Base-by-base conservation (phyloP, 2,888 invertebrate species). In the Drosophila formosana region DNA sequence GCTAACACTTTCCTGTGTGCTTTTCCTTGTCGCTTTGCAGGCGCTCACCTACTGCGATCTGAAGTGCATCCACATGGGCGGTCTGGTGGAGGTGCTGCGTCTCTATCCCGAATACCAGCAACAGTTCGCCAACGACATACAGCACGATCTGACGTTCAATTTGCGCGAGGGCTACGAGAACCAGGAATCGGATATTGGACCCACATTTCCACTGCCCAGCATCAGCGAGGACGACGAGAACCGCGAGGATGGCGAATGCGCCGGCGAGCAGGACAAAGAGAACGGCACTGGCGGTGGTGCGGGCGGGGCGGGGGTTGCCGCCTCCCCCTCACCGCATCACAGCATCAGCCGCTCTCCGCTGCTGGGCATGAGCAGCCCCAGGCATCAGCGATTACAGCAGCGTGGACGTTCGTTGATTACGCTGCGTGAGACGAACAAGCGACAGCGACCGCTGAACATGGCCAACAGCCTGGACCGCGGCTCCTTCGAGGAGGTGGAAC, bases 141-240 rank as follows among this genome's bases (percentile, higher is more conserved):
- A 97, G 88, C 98, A 98, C 90, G 98, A 98, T 92, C 94, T 98
- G 62, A 98, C 98, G 0, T 98, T 97, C 93, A 98, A 98, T 92
- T 94, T 98, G 55, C 94, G 98, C 50, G 98, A 98, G 91, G 98
- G 98, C 4, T 98, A 97, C 90, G 97, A 97, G 90, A 96, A 96
- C 11, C 97, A 97, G 93, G 92, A 92, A 37, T 90, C 92, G 3
- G 92, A 92, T 65, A 92, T 92, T 65, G 92, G 92, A 0, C 92
- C 92, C 0, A 88, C 92, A 3, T 90, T 92, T 51, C 96, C 97
- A 1, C 93, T 98, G 75, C 98, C 98, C 3, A 98, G 98, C 39
- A 98, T 98, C 90, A 98, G 98, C 66, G 98, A 98, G 92, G 98
- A 98, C 81, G 98, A 98, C 89, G 98, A 98, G 92, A 97, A 97